Evolutionary conservation across 2,113 vertebrate genomes (phyloP).

Genomic region (Lonchura striata): DNA sequence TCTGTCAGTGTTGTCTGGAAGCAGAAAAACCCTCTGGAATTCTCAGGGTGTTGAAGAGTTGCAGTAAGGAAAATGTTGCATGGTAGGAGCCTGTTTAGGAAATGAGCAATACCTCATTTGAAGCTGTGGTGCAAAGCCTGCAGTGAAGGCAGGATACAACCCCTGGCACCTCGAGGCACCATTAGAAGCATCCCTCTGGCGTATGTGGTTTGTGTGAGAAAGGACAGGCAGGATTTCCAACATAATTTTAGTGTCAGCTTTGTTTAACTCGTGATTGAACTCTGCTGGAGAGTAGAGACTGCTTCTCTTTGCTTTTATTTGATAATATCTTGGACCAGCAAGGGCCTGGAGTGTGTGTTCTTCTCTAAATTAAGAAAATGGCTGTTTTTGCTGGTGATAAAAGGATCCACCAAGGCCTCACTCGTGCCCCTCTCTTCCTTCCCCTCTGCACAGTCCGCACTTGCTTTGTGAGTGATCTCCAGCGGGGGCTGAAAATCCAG

Average conservation of each 20-base stretch:
- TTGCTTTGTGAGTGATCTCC: slow-evolving; percentile 95
- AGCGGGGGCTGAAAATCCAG: slow-evolving; percentile 92
- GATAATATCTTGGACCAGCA: neutral
- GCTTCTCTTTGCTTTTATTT: neutral
- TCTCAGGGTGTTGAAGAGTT: neutral
- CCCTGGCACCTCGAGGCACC: neutral
- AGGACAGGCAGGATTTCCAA: neutral
- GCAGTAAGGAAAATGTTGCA: neutral
- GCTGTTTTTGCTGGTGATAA: neutral
- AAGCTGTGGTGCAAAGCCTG: neutral
- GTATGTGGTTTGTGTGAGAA: neutral
- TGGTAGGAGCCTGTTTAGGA: neutral
- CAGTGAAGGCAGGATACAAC: neutral
- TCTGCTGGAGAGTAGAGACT: neutral
- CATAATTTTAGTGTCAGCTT: neutral
- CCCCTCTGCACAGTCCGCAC: slow-evolving; percentile 81
- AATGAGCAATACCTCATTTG: neutral
- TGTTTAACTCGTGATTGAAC: neutral
- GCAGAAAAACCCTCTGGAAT: neutral
- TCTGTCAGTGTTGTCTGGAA: neutral
- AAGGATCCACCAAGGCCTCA: neutral
- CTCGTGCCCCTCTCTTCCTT: neutral
- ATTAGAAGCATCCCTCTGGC: neutral
- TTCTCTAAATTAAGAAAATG: neutral
- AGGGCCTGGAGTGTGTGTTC: neutral